Evolutionary conservation across 2,888 invertebrate species (phyloP), one percentile per base, ranked within the genome.

Genomic region (Drosophila maculinotata): DNA sequence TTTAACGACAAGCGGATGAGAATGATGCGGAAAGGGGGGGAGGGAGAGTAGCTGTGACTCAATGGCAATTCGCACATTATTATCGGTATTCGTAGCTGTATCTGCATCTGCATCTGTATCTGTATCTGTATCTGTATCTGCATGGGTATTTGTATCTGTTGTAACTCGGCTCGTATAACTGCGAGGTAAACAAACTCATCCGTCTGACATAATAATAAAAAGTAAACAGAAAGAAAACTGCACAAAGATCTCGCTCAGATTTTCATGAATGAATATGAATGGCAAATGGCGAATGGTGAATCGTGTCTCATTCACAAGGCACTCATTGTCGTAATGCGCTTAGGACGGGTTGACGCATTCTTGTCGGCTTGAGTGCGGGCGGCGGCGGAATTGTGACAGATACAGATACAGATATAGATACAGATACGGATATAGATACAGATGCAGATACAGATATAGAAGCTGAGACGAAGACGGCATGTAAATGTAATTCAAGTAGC

Each of bases 401-500:
- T 31, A 35, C 7, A 30, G 31, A 35, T 48, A 51, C 8, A 33
- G 20, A 51, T 23, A 51, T 10, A 30, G 20, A 39, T 15, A 5
- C 1, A 12, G 28, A 31, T 6, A 35, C 15, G 9, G 51, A 51
- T 5, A 20, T 9, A 30, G 28, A 30, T 20, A 12, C 20, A 15
- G 33, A 23, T 9, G 41, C 3, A 25, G 26, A 42, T 23, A n/a
- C 3, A 9, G 28, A 39, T 15, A 15, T 7, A 5, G 59, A 51
- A 3, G 41, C 20, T 12, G n/a, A 17, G 59, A 26, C 12, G 38
- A 20, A 25, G 49, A 35, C 44, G 15, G 26, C 60, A 71, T 62
- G 69, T 64, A 69, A 66, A 69, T 81, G 81, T 84, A 81, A 81
- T 79, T 74, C 74, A 81, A 81, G 81, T 71, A 81, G 81, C 60